A percentile compares a stretch with the other conserved stretches of the same genome.
phyloP scores from a whole-genome alignment of 2,888 invertebrate genomes.

The Heliconius erato region DNA sequence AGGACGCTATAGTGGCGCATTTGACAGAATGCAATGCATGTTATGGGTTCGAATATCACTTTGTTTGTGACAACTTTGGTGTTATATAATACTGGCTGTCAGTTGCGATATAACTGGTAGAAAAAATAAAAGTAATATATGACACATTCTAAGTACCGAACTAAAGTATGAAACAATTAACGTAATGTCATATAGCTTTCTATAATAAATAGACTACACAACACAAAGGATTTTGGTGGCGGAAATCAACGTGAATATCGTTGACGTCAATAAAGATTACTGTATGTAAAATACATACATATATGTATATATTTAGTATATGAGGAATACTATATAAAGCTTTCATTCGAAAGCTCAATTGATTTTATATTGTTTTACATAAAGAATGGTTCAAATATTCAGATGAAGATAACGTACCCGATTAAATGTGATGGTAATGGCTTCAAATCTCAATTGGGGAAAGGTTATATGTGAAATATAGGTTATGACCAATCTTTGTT shows the following conservation, averaged over 20 bases:
- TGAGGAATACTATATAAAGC: background rate
- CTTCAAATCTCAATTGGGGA: background rate
- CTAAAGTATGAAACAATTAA: too few relatives aligned
- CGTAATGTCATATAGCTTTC: too few relatives aligned
- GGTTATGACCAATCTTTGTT: background rate
- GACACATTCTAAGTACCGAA: too few relatives aligned
- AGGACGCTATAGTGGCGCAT: background rate
- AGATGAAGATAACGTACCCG: background rate
- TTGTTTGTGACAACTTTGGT: too few relatives aligned
- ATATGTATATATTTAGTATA: background rate
- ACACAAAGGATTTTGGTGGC: too few relatives aligned
- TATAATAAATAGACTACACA: too few relatives aligned
- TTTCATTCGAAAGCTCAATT: background rate
- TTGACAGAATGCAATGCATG: too few relatives aligned
- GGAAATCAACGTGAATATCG: background rate
- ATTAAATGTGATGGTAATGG: background rate
- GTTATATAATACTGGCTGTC: too few relatives aligned
- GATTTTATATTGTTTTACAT: background rate
- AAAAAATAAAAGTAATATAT: too few relatives aligned
- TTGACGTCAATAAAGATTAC: constrained; percentile 17
- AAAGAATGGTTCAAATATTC: background rate
- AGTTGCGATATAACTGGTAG: too few relatives aligned
- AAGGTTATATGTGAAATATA: background rate
- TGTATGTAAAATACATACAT: constrained; percentile 1
- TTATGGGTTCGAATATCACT: too few relatives aligned